phyloP scores from a whole-genome alignment of 2,797 vertebrate species.

The Antennarius maculatus region DNA sequence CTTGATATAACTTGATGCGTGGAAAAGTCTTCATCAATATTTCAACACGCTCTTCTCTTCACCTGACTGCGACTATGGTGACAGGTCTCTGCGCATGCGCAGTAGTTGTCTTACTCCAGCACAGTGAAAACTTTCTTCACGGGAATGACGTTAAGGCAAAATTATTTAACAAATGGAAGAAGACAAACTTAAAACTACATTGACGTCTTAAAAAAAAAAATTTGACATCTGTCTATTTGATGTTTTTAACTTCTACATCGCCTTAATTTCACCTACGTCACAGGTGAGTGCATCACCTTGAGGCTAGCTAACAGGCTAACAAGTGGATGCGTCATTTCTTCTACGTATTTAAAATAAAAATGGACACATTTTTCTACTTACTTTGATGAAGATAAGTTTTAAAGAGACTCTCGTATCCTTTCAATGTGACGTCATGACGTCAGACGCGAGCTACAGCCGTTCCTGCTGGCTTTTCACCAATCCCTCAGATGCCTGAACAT shows the following conservation, averaged over 20 bases:
- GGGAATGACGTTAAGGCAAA: background rate
- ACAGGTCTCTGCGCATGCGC: slow-evolving; percentile 30
- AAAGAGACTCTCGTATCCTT: background rate
- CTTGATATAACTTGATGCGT: background rate
- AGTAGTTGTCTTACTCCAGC: background rate
- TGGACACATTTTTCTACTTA: no score
- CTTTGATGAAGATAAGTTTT: background rate
- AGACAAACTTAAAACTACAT: fast-evolving
- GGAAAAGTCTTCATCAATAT: slow-evolving; percentile 51
- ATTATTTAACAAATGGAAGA: background rate
- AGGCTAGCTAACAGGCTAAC: no score
- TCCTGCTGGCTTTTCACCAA: no score
- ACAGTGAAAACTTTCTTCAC: background rate
- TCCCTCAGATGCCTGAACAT: no score
- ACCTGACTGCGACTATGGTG: slow-evolving; percentile 48
- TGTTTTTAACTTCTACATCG: background rate
- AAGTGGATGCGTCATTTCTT: no score
- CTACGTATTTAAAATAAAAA: no score
- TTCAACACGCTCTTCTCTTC: slow-evolving; percentile 37
- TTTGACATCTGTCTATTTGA: background rate
- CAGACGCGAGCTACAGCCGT: slow-evolving; percentile 3
- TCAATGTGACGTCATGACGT: slow-evolving; percentile 20
- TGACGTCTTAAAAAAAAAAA: no score
- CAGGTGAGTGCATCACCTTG: slow-evolving; percentile 45
- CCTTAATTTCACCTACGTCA: background rate